A percentile compares a stretch with the other conserved stretches of the same genome.
Conservation (phyloP, 1,140 invertebrate species). For the Drosophila sproati region DNA sequence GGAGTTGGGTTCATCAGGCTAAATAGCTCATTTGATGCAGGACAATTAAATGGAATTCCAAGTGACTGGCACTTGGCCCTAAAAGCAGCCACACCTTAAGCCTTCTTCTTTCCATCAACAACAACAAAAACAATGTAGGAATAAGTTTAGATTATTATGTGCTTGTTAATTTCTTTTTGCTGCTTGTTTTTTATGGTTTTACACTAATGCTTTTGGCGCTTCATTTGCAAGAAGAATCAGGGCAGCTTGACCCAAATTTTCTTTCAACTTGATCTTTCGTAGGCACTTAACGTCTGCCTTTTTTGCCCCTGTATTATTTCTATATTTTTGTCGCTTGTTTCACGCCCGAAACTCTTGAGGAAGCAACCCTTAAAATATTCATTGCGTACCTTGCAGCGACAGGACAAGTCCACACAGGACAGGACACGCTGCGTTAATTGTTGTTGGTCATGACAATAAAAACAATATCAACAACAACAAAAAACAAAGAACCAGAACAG, state of each 20-base stretch:
- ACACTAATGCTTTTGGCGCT: conserved; percentile 40
- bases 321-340: not conserved
- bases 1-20: conserved; percentile 24
- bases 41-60: conserved; percentile 31
- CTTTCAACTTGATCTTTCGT: conserved; percentile 2
- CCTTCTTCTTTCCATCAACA: not conserved
- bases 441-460: conserved; percentile 63
- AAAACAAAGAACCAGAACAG: conserved; percentile 1
- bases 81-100: conserved; percentile 7
- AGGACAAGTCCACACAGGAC: conserved; percentile 3
- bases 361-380: conserved; percentile 38
- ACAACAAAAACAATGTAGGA: not conserved
- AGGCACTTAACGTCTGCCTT: conserved; percentile 12
- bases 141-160: conserved; percentile 59
- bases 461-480: no score
- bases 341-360: no score
- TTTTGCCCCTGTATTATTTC: conserved; percentile 2
- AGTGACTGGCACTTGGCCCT: conserved; percentile 4
- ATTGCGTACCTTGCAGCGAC: conserved; percentile 30
- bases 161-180: conserved; percentile 59
- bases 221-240: conserved; percentile 30
- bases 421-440: conserved; percentile 60
- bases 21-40: conserved; percentile 66
- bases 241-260: conserved; percentile 38
- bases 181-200: conserved; percentile 43